phyloP scores from a whole-genome alignment of 2,888 invertebrate genomes.

The Acrobasis suavella region DNA sequence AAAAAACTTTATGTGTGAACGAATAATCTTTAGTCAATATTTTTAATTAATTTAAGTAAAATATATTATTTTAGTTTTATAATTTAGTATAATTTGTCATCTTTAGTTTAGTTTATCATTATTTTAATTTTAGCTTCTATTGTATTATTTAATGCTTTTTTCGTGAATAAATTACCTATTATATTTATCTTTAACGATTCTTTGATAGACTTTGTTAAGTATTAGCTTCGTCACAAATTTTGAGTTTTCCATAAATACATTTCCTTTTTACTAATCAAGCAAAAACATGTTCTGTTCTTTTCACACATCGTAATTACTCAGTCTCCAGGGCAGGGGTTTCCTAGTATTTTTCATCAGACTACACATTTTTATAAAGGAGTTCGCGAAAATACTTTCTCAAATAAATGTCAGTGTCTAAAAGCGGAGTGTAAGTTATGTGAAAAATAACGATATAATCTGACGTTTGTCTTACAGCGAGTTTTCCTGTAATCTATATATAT shows the following conservation, averaged over 20 bases:
- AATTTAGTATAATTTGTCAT: too few relatives aligned
- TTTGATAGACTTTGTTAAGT: too few relatives aligned
- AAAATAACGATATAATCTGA: background rate
- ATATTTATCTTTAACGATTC: too few relatives aligned
- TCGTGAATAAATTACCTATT: too few relatives aligned
- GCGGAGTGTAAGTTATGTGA: background rate
- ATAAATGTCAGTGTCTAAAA: background rate
- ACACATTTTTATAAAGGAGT: background rate
- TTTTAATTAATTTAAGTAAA: too few relatives aligned
- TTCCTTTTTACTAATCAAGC: background rate
- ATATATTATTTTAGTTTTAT: too few relatives aligned
- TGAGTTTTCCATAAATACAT: background rate
- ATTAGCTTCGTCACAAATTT: too few relatives aligned
- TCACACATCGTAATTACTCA: background rate
- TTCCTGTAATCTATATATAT: background rate
- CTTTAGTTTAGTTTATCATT: too few relatives aligned
- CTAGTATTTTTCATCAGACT: background rate
- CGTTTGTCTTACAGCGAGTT: background rate
- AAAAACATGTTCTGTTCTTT: background rate
- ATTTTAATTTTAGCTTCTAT: too few relatives aligned
- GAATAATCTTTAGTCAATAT: too few relatives aligned
- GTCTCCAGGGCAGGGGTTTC: background rate
- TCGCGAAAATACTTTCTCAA: slow-evolving; percentile 1
- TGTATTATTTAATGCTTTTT: too few relatives aligned
- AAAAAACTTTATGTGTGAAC: too few relatives aligned